A percentile compares a stretch with the other conserved stretches of the same genome.
phyloP scores from a whole-genome alignment of 2,797 vertebrate genomes.

The Poeciliopsis presidionis region DNA sequence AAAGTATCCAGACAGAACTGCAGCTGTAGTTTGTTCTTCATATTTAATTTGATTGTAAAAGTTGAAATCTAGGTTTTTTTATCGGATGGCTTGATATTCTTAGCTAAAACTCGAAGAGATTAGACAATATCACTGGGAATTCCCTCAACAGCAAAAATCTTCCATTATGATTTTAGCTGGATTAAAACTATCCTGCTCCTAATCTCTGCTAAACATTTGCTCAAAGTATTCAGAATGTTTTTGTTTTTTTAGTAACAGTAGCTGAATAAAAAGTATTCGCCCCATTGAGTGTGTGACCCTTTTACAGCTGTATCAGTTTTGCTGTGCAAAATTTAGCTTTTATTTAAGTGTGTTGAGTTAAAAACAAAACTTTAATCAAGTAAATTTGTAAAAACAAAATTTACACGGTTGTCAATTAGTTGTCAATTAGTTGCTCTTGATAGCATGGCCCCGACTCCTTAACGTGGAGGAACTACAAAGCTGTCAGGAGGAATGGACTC shows the following conservation, averaged over 20 bases:
- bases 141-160: neutral
- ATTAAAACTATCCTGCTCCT: neutral
- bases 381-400: neutral
- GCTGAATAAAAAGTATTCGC: neutral
- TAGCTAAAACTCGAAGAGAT: neutral
- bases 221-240: neutral
- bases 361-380: neutral
- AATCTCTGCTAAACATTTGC: neutral
- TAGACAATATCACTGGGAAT: neutral
- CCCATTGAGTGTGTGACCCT: neutral
- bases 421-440: constrained; percentile 47
- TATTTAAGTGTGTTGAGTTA: neutral
- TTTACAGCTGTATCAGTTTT: neutral
- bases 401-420: neutral
- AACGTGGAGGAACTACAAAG: constrained; percentile 49
- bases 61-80: neutral
- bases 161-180: neutral
- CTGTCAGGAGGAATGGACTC: constrained; percentile 60
- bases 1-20: neutral
- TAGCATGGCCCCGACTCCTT: constrained; percentile 22
- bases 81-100: neutral
- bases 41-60: neutral
- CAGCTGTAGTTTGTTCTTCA: neutral
- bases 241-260: neutral
- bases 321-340: no score